Evolutionary conservation across 2,888 invertebrate genomes (phyloP), one percentile per base, ranked within the genome.

Genomic region (Torymus texanus): DNA sequence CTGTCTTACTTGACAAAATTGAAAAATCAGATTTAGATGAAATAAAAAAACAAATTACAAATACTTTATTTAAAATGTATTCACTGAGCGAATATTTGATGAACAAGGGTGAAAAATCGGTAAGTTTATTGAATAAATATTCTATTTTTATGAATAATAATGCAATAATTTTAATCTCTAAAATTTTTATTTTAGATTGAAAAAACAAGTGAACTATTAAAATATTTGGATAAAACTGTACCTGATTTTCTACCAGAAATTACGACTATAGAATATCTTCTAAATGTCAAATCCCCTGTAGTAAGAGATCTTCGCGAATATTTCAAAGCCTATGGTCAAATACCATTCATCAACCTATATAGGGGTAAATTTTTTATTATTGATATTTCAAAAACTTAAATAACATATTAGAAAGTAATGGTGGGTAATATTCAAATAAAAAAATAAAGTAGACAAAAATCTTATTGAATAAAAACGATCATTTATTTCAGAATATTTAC

Each of bases 401-500:
- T 71, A 16, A 58, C 5, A 56, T 1, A 3, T 59, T 58, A 67
- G 24, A 29, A 65, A 13, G 18, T 4, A 50, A 61, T 50, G 50
- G 29, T 41, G 41, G 41, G 8, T 41, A 13, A 51, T 18, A 55
- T 66, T 21, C 50, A 63, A 75, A 50, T 50, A 56, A 21, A 21
- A 41, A 78, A 74, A 76, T 65, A 18, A 56, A 63, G 61, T 65
- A 41, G 13, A 68, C 61, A 10, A 62, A 18, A 55, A 21, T 51
- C 10, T 76, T 55, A 21, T 85, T 86, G 87, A 88, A 88, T 89
- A 89, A 88, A 89, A 89, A 89, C 88, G 88, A 88, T 89, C 87
- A 89, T 89, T 89, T 89, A 89, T 89, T 89, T 86, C 81, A 86
- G 87, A 89, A 88, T 89, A 89, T 89, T 87, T 89, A 89, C 89